Conservation (phyloP, 2,888 invertebrate species). For the Buathra laborator region DNA sequence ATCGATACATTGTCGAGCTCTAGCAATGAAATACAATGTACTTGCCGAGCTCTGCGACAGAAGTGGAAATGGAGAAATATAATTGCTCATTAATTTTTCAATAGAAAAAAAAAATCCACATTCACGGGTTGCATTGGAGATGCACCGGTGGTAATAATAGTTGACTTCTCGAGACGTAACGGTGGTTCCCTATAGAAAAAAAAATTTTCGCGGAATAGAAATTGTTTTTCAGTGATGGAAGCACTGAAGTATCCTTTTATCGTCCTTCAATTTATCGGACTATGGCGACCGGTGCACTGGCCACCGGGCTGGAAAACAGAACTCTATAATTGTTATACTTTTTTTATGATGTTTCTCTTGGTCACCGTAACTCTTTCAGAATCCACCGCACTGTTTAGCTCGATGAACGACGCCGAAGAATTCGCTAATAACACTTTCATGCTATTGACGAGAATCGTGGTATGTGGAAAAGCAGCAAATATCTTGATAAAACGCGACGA, state of each 20-base stretch:
- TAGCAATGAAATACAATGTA: neutral
- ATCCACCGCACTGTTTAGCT: conserved; percentile 49
- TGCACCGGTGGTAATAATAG: neutral
- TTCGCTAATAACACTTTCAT: conserved; percentile 70
- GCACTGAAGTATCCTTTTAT: neutral
- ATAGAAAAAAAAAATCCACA: neutral
- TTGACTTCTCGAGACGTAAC: neutral
- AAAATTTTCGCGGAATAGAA: neutral
- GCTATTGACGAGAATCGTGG: conserved; percentile 55
- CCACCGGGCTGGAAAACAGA: conserved; percentile 22
- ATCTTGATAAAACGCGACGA: conserved; percentile 58
- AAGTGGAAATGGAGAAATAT: neutral
- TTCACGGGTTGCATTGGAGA: neutral
- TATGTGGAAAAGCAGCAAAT: conserved; percentile 64
- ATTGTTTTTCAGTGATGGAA: neutral
- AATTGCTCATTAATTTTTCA: conserved; percentile 1
- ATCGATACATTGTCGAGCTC: neutral
- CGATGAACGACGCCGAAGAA: conserved; percentile 37
- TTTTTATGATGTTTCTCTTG: neutral
- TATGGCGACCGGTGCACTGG: conserved; percentile 40
- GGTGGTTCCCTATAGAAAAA: neutral
- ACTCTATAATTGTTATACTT: conserved; percentile 33
- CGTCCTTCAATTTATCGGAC: conserved; percentile 7
- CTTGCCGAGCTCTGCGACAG: neutral
- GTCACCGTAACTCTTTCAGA: conserved; percentile 69